Evolutionary conservation across 2,113 vertebrate genomes (phyloP).

Genomic region (Oreochromis aureus): DNA sequence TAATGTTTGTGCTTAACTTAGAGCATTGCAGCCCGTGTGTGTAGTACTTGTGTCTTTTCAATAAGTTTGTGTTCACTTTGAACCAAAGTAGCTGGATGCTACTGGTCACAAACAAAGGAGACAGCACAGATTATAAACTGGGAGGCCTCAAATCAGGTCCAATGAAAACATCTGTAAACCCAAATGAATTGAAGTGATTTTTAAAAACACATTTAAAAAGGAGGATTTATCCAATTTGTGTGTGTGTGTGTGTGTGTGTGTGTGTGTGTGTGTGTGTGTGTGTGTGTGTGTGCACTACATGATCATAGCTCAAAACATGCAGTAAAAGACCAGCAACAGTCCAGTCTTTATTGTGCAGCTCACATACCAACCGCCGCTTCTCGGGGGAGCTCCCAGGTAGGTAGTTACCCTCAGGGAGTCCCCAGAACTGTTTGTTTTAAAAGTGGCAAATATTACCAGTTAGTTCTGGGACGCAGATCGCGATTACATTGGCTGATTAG

Average conservation of each 20-base stretch:
- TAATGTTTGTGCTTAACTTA: background rate
- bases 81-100: background rate
- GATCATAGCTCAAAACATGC: background rate
- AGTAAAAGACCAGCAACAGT: background rate
- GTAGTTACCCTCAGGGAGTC: background rate
- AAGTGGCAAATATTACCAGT: background rate
- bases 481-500: background rate
- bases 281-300: fast-evolving
- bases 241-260: background rate
- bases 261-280: background rate
- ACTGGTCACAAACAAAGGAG: background rate
- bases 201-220: background rate
- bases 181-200: background rate
- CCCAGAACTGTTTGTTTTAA: background rate
- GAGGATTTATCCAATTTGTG: background rate
- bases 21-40: background rate
- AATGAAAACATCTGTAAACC: background rate
- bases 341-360: background rate
- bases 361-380: background rate
- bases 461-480: background rate
- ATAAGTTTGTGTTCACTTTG: background rate
- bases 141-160: background rate
- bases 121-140: background rate
- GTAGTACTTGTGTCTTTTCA: background rate
- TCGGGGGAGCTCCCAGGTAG: background rate